Evolutionary conservation across 2,888 invertebrate species (phyloP).

Genomic region (Ectemnius continuus): DNA sequence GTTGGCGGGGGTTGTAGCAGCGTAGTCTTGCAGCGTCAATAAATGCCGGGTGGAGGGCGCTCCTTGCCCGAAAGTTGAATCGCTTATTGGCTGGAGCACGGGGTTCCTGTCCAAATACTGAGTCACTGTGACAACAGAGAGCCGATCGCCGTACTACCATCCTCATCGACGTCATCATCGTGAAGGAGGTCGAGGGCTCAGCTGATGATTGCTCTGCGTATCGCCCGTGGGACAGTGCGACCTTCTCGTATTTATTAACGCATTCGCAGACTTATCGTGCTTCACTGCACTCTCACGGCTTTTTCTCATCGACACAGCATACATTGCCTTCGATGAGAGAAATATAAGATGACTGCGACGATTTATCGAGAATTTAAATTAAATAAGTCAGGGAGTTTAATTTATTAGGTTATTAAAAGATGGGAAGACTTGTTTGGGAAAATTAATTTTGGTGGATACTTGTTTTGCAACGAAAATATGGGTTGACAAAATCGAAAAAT

Average conservation of each 20-base stretch:
- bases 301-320: too few relatives aligned
- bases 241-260: conserved; percentile 45
- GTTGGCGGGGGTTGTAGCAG: not conserved
- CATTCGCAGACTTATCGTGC: conserved; percentile 18
- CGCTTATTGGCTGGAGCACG: conserved; percentile 44
- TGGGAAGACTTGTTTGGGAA: too few relatives aligned
- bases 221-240: conserved; percentile 37
- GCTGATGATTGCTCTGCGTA: conserved; percentile 49
- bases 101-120: conserved; percentile 74
- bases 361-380: too few relatives aligned
- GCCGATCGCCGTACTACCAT: conserved; percentile 49
- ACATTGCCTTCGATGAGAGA: too few relatives aligned
- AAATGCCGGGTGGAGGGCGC: conserved; percentile 10
- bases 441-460: too few relatives aligned
- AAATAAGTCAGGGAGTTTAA: too few relatives aligned
- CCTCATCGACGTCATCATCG: conserved; percentile 47
- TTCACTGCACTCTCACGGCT: not conserved
- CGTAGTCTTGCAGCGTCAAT: not conserved
- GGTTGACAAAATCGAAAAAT: too few relatives aligned
- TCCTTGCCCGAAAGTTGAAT: conserved; percentile 50
- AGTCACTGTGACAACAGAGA: conserved; percentile 73
- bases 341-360: too few relatives aligned
- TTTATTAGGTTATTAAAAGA: too few relatives aligned
- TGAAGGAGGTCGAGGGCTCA: conserved; percentile 54
- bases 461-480: too few relatives aligned